Conservation (phyloP, 1,140 invertebrate species). For the Idris sp. region DNA sequence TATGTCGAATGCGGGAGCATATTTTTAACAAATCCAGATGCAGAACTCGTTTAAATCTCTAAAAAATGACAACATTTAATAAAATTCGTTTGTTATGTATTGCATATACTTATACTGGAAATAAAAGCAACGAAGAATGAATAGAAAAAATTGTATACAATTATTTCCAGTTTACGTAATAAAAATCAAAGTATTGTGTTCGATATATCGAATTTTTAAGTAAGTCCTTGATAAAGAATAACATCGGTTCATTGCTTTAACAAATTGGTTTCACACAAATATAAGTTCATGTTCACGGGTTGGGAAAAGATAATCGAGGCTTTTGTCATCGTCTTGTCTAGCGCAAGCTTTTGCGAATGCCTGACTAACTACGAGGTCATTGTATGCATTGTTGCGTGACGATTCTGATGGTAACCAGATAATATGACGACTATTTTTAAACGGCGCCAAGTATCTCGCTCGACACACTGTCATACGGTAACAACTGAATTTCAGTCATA, state of each 20-base stretch:
- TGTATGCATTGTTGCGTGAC: constrained; percentile 70
- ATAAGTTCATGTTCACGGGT: constrained; percentile 52
- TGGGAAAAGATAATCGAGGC: constrained; percentile 57
- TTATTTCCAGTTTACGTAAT: too few species aligned
- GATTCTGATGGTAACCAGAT: constrained; percentile 62
- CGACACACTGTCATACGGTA: constrained; percentile 38
- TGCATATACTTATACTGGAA: too few species aligned
- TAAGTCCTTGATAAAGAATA: constrained; percentile 50
- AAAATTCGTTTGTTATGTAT: too few species aligned
- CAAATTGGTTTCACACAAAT: constrained; percentile 52
- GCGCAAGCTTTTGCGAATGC: constrained; percentile 60
- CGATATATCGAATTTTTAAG: constrained; percentile 32
- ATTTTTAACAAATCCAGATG: too few species aligned
- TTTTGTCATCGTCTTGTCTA: constrained; percentile 62
- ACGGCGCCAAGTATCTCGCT: constrained; percentile 57
- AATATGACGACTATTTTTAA: constrained; percentile 62
- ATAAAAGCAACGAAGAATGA: too few species aligned
- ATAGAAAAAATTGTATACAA: too few species aligned
- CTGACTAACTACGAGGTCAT: constrained; percentile 67
- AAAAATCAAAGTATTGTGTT: constrained; percentile 19
- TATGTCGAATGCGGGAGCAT: too few species aligned
- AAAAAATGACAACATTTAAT: too few species aligned
- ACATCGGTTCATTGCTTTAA: constrained; percentile 58
- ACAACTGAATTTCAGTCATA: constrained; percentile 49
- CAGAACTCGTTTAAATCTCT: too few species aligned